Conservation (phyloP, 2,797 vertebrate genomes). For the Poeciliopsis infans region DNA sequence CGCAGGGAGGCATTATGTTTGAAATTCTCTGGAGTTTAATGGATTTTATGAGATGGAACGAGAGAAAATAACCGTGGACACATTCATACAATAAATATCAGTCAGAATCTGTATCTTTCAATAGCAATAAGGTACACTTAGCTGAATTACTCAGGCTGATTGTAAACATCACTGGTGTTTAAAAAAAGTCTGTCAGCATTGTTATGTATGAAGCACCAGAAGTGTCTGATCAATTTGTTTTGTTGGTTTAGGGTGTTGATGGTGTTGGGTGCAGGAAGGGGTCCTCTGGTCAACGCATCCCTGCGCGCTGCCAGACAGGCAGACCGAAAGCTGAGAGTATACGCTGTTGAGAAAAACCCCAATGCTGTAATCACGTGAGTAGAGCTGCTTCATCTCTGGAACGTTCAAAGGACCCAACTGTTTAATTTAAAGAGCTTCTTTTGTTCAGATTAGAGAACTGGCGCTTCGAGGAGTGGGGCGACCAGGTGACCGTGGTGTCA, state of each 20-base stretch:
- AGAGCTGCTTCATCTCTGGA: background rate
- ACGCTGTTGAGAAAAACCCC: slow-evolving; percentile 94
- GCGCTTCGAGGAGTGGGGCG: slow-evolving; percentile 96
- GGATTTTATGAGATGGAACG: background rate
- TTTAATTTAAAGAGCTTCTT: background rate
- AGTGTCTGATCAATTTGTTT: background rate
- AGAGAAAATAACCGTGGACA: background rate
- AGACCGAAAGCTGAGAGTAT: slow-evolving; percentile 85
- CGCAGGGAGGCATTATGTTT: background rate
- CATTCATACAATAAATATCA: background rate
- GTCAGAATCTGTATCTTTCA: background rate
- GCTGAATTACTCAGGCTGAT: background rate
- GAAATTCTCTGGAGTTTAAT: background rate
- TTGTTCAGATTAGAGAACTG: slow-evolving; percentile 88
- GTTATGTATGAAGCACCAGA: background rate
- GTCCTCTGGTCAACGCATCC: slow-evolving; percentile 91
- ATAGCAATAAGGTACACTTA: background rate
- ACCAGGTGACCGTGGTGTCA: slow-evolving; percentile 91
- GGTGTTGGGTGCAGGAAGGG: slow-evolving; percentile 92
- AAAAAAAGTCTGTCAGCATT: too few relatives aligned
- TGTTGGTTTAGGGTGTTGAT: slow-evolving; percentile 85
- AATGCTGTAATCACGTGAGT: slow-evolving; percentile 94
- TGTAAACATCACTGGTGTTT: background rate
- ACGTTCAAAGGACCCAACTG: background rate
- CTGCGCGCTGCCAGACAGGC: slow-evolving; percentile 90